A percentile compares a stretch with the other conserved stretches of the same genome.
These are phyloP conservation scores for Rousettus madagascariensis DNA, from an alignment of 2,797 vertebrate species.

Conservation along the genomic window DNA sequence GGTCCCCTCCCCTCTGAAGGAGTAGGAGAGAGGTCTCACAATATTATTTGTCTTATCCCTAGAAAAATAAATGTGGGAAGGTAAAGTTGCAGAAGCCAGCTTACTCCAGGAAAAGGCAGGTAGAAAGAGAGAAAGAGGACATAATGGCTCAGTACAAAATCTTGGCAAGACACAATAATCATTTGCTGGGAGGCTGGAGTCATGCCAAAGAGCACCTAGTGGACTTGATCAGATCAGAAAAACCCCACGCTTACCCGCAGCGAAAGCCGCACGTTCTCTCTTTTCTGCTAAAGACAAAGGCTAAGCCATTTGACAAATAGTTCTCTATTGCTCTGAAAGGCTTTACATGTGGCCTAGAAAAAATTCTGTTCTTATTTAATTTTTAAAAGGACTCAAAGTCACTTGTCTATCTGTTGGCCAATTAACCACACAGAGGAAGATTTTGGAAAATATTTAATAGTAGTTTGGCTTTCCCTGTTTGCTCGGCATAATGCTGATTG, in stretches of 20 bases:
- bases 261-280: not conserved
- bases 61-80: not conserved
- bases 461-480: not conserved
- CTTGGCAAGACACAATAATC: not conserved
- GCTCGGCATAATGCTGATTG: not conserved
- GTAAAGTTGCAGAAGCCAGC: not conserved
- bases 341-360: not conserved
- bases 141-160: not conserved
- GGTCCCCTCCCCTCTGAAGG: not conserved
- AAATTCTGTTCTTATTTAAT: conserved; percentile 14
- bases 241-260: not conserved
- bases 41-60: not conserved
- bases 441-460: not conserved
- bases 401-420: conserved; percentile 7
- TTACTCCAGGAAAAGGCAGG: conserved; percentile 18
- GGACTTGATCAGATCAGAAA: not conserved
- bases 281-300: not conserved
- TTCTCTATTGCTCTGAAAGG: not conserved
- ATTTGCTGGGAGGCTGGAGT: conserved; percentile 1
- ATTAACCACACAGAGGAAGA: conserved; percentile 15
- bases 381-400: conserved; percentile 1
- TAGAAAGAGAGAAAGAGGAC: not conserved
- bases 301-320: not conserved
- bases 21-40: not conserved
- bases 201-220: not conserved